A percentile compares a stretch with the other conserved stretches of the same genome.
Evolutionary conservation across 1,140 invertebrate genomes (phyloP).

Genomic region (Drosophila persimilis): DNA sequence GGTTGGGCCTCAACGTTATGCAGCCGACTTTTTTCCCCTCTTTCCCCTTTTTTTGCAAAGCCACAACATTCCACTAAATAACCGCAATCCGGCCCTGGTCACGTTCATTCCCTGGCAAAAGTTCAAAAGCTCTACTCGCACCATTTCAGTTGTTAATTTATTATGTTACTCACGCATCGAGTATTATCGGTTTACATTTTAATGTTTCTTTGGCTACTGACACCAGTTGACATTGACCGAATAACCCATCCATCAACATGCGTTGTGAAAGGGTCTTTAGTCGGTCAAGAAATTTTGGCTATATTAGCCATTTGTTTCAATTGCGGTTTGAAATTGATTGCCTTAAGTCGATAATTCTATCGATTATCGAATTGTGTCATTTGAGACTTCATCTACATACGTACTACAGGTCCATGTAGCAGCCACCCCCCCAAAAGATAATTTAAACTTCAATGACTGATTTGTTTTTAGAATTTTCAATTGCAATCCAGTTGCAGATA

Average conservation of each 20-base stretch:
- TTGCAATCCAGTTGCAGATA: too few species aligned
- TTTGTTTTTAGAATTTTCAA: too few species aligned
- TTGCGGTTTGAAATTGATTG: not conserved
- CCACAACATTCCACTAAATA: slow-evolving; percentile 28
- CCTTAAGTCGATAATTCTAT: not conserved
- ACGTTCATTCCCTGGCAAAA: slow-evolving; percentile 36
- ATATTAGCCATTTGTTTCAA: not conserved
- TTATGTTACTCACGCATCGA: slow-evolving; percentile 43
- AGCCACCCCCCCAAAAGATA: too few species aligned
- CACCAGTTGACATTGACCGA: slow-evolving; percentile 58
- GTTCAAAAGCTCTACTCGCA: slow-evolving; percentile 56
- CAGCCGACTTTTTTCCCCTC: slow-evolving; percentile 14
- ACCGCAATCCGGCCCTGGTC: slow-evolving; percentile 32
- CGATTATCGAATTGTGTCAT: too few species aligned
- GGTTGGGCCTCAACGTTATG: slow-evolving; percentile 22
- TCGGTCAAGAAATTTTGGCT: slow-evolving; percentile 12
- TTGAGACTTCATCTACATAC: too few species aligned
- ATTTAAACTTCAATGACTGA: too few species aligned
- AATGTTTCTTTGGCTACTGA: slow-evolving; percentile 18
- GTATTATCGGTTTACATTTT: slow-evolving; percentile 14
- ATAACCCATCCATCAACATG: slow-evolving; percentile 24
- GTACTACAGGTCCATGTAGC: too few species aligned
- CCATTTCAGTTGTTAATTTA: slow-evolving; percentile 34
- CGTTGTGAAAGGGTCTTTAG: slow-evolving; percentile 34
- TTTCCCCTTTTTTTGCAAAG: slow-evolving; percentile 29